Conservation (phyloP, 1,140 invertebrate genomes). For the Amphibalanus amphitrite region DNA sequence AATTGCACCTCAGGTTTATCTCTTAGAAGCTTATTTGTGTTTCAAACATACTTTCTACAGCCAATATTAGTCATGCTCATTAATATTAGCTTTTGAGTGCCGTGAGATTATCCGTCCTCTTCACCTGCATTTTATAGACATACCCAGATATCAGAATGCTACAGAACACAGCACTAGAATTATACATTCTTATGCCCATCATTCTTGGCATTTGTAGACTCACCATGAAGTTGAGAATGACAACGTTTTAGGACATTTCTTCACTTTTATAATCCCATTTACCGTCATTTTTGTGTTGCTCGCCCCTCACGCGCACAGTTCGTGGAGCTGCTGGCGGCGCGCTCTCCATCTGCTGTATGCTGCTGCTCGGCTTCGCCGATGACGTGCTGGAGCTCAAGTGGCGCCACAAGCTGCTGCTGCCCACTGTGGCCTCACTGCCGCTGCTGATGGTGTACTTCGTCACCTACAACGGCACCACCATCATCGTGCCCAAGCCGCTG, state of each 20-base stretch:
- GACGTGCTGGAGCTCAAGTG: slow-evolving; percentile 85
- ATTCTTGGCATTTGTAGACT: neutral
- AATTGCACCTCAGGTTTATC: no score
- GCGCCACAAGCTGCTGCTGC: slow-evolving; percentile 81
- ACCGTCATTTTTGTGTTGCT: no score
- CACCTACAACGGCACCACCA: slow-evolving; percentile 84
- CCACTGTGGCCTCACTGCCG: slow-evolving; percentile 87
- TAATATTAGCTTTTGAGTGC: no score
- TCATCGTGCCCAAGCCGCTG: slow-evolving; percentile 82
- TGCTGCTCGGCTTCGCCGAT: slow-evolving; percentile 94
- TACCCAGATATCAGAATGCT: neutral
- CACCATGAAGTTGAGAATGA: no score
- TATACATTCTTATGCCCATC: neutral
- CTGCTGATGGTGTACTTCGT: slow-evolving; percentile 95
- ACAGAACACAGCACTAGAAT: neutral
- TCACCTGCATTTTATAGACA: neutral
- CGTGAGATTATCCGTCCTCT: no score
- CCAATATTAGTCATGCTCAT: no score
- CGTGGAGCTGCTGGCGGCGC: slow-evolving; percentile 77
- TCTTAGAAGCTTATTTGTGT: no score
- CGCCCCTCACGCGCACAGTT: slow-evolving; percentile 40
- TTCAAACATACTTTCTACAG: no score
- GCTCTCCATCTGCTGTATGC: slow-evolving; percentile 94
- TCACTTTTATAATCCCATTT: no score
- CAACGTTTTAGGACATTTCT: no score